Evolutionary conservation across 2,797 vertebrate species (phyloP), one percentile per base, ranked within the genome.

Genomic region (Babyrousa celebensis): DNA sequence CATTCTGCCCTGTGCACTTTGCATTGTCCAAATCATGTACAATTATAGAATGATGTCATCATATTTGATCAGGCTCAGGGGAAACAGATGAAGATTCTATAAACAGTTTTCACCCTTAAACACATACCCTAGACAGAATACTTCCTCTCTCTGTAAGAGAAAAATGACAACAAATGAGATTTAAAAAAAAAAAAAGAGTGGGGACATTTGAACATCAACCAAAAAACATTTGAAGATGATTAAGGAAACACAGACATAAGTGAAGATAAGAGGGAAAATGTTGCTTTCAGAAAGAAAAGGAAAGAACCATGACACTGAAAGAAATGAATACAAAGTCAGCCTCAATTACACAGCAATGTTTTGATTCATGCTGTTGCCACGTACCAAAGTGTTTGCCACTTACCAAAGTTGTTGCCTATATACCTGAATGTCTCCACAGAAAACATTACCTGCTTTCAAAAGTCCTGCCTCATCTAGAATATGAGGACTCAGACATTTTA

Each of bases 91-190:
- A 98, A 93, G 71, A 85, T 86, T 98, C 95, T 97, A 93, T 98
- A 99, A 98, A 98, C 98, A 98, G 79, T 97, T 97, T 97, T 98
- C 15, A 0, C 94, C 97, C 97, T 98, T 91, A 97, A 98, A 98
- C 87, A 87, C 14, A 36, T 97, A 99, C 98, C 97, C 98, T 98
- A 99, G 98, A 99, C 98, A 98, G 98, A 98, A 85, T 58, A 96
- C 94, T 98, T 98, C 98, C 98, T 98, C 85, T 92, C 91, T 80
- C 85, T 95, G 74, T 96, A 58, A 97, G 95, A 96, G 96, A 93
- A 97, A 98, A 96, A 98, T 52, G 94, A 96, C 89, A 98, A 98
- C 91, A 94, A 97, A 98, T 68, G 74, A 98, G 94, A 98, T 96
- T 92, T 92, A 36, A 48, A 48, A 48, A 48, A 71, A 95, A 96